These are phyloP conservation scores for Thamnophis sirtalis DNA, from an alignment of 2,113 vertebrate species.

Conservation along the genomic window DNA sequence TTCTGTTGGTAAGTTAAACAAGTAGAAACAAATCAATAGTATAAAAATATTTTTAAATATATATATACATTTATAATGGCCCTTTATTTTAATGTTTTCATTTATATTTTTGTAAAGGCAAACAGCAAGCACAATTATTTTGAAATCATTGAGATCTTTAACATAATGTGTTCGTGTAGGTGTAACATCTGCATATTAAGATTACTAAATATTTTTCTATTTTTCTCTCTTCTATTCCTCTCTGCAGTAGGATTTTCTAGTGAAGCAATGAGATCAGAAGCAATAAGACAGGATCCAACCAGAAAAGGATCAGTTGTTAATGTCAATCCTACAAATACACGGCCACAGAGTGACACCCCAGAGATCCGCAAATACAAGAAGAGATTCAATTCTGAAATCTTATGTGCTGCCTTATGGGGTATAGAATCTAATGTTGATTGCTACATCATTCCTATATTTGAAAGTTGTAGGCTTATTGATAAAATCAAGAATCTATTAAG, in stretches of 20 bases:
- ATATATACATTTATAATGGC: constrained; percentile 37
- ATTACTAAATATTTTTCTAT: constrained; percentile 28
- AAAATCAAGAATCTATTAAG: neutral
- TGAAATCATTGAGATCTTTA: constrained; percentile 26
- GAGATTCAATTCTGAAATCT: constrained; percentile 97
- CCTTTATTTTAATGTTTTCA: constrained; percentile 54
- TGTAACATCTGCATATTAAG: neutral
- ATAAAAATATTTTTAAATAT: constrained; percentile 33
- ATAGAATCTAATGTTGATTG: constrained; percentile 33
- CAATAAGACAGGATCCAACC: constrained; percentile 90
- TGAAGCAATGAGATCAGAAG: constrained; percentile 90
- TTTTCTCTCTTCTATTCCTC: constrained; percentile 32
- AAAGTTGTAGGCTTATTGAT: neutral
- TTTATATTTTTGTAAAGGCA: constrained; percentile 46
- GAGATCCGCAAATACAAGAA: constrained; percentile 99
- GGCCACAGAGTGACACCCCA: constrained; percentile 97
- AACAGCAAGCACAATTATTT: neutral
- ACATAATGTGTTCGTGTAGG: neutral
- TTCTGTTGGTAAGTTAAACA: constrained; percentile 85
- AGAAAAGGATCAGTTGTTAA: constrained; percentile 97
- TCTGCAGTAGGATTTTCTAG: constrained; percentile 85
- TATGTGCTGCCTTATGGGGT: constrained; percentile 98
- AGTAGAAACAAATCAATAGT: constrained; percentile 6
- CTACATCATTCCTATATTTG: neutral
- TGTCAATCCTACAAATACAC: constrained; percentile 95